A percentile compares a stretch with the other conserved stretches of the same genome.
Conservation (phyloP, 1,140 invertebrate species). For the Cataglyphis hispanica region DNA sequence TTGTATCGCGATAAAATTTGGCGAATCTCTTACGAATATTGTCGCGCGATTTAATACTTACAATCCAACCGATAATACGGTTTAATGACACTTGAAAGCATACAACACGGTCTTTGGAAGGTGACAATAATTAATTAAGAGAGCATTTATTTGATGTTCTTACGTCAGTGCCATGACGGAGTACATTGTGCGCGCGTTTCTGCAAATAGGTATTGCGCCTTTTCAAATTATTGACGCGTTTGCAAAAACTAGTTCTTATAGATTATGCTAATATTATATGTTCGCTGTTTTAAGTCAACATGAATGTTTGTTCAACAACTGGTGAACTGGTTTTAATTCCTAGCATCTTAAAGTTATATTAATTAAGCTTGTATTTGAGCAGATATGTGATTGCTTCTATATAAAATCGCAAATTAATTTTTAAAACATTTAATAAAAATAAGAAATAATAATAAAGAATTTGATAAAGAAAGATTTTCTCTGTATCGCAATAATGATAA, state of each 20-base stretch:
- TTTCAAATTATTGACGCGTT: slow-evolving; percentile 9
- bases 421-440: background rate
- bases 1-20: background rate
- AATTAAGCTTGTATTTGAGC: background rate
- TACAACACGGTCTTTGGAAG: background rate
- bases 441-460: slow-evolving; percentile 26
- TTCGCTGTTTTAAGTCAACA: slow-evolving; percentile 10
- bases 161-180: slow-evolving; percentile 10
- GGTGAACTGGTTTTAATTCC: background rate
- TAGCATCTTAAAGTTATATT: background rate
- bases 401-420: background rate
- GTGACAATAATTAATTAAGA: slow-evolving; percentile 57
- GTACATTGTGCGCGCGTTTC: background rate
- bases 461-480: too few species aligned
- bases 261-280: slow-evolving; percentile 9
- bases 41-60: background rate
- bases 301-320: background rate
- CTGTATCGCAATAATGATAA: background rate
- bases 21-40: background rate
- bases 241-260: background rate
- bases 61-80: background rate
- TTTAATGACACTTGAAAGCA: slow-evolving; percentile 38
- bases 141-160: slow-evolving; percentile 15
- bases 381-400: background rate
- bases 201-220: slow-evolving; percentile 6